Percentiles rank a stretch among this genome's conserved stretches.
These are phyloP conservation scores for Oithona nana DNA, from an alignment of 2,888 invertebrate species.

Conservation along the genomic window DNA sequence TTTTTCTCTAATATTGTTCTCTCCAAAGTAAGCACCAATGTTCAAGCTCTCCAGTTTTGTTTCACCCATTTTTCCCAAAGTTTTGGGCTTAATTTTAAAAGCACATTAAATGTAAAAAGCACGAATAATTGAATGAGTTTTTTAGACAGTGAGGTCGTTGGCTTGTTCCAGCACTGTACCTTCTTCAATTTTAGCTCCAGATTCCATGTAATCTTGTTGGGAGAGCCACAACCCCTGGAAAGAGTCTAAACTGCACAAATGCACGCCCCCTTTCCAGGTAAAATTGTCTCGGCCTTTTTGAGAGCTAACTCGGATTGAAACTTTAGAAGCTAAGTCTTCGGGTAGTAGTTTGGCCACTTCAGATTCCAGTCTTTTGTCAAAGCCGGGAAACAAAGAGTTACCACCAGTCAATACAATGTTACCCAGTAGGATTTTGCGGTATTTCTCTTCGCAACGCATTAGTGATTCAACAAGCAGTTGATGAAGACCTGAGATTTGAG, in stretches of 20 bases:
- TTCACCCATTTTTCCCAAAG: too few relatives aligned
- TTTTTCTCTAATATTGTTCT: too few relatives aligned
- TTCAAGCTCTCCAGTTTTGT: too few relatives aligned
- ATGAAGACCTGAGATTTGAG: background rate
- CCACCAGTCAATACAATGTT: constrained; percentile 14
- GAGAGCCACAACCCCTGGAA: constrained; percentile 16
- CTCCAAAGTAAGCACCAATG: too few relatives aligned
- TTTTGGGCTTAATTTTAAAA: too few relatives aligned
- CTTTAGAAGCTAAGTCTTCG: background rate
- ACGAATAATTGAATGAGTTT: too few relatives aligned
- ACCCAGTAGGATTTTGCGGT: background rate
- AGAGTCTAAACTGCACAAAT: constrained; percentile 6
- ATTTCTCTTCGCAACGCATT: constrained; percentile 10
- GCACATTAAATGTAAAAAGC: too few relatives aligned
- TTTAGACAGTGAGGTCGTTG: too few relatives aligned
- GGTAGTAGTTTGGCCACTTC: constrained; percentile 5
- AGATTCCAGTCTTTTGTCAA: constrained; percentile 4
- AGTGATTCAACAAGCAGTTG: constrained; percentile 2
- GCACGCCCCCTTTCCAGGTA: constrained; percentile 13
- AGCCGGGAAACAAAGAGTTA: constrained; percentile 13
- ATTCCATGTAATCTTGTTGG: constrained; percentile 9
- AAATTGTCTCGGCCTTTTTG: constrained; percentile 10
- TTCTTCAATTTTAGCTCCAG: background rate
- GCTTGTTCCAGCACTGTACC: background rate
- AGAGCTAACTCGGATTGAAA: background rate